Base-by-base conservation (phyloP, 1,140 invertebrate species). In the Helicoverpa armigera region DNA sequence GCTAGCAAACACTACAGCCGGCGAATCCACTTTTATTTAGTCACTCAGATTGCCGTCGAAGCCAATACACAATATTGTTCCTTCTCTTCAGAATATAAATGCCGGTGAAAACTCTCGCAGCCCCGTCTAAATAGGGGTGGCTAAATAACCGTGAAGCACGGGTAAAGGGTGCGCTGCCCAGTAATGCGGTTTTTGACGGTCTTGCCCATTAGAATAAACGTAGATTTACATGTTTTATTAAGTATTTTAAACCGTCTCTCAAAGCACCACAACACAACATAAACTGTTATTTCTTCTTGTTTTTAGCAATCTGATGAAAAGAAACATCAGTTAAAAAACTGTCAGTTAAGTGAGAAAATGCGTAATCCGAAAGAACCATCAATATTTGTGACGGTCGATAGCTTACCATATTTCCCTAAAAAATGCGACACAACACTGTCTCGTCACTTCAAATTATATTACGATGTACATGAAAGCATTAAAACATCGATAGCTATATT, bases 131-230 rank as follows among this genome's bases (percentile, higher is more conserved):
- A 18, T 67, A 69, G 65, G 69, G 69, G 69, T 72, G 69, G 23
- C 48, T 72, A 72, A 72, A 53, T 51, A 72, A 72, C 69, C 69
- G 69, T 72, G 69, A 72, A 72, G 43, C 67, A 23, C 13, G 69
- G 69, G 69, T 29, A 53, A 54, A 72, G 69, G 69, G 69, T 72
- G 69, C 69, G 43, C 43, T 50, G 69, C 29, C 67, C 67, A 4
- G 43, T 70, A 53, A 70, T 70, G 43, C 50, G 69, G 69, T 72
- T 72, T 54, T 72, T 72, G 50, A 72, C 69, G 50, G 23, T 54
- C 69, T 31, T 48, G 3, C 11, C 48, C 16, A 69, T 50, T 72
- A 12, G 14, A 72, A 54, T 53, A 72, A 70, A 51, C 69, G 18
- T 72, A 53, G 23, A 53, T 54, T 72, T 72, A 72, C 50, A 13